phyloP scores from a whole-genome alignment of 2,888 invertebrate genomes.

The Iphiclides podalirius region DNA sequence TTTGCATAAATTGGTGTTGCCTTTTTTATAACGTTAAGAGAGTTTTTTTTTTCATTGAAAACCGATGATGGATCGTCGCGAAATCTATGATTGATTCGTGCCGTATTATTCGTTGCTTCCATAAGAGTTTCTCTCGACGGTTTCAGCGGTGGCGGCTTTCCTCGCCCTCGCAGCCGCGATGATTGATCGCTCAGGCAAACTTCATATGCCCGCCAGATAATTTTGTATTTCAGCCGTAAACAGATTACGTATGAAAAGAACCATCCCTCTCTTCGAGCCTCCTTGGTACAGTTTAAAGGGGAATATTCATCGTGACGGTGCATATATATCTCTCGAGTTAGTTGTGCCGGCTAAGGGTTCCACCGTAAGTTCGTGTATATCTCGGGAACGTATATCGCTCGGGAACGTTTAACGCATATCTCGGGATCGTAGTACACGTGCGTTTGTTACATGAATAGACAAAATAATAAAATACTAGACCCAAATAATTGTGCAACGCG shows the following conservation, averaged over 20 bases:
- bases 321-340: slow-evolving; percentile 48
- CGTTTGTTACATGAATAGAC: not conserved
- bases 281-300: slow-evolving; percentile 45
- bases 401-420: not conserved
- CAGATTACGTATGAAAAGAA: slow-evolving; percentile 76
- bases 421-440: not conserved
- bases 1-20: slow-evolving; percentile 9
- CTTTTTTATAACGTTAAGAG: slow-evolving; percentile 8
- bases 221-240: slow-evolving; percentile 78
- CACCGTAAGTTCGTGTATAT: not conserved
- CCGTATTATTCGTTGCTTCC: slow-evolving; percentile 74
- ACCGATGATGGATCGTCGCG: slow-evolving; percentile 74
- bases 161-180: slow-evolving; percentile 62
- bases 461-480: too few relatives aligned
- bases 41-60: slow-evolving; percentile 61
- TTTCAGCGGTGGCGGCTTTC: slow-evolving; percentile 68
- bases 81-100: slow-evolving; percentile 79
- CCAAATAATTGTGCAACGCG: too few relatives aligned
- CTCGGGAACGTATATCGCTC: too few relatives aligned
- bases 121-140: slow-evolving; percentile 65
- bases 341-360: slow-evolving; percentile 29
- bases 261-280: slow-evolving; percentile 54
- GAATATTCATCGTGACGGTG: slow-evolving; percentile 54
- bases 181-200: slow-evolving; percentile 75
- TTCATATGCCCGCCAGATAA: slow-evolving; percentile 78